Evolutionary conservation across 2,113 vertebrate species (phyloP).

Genomic region (Tympanuchus pallidicinctus): DNA sequence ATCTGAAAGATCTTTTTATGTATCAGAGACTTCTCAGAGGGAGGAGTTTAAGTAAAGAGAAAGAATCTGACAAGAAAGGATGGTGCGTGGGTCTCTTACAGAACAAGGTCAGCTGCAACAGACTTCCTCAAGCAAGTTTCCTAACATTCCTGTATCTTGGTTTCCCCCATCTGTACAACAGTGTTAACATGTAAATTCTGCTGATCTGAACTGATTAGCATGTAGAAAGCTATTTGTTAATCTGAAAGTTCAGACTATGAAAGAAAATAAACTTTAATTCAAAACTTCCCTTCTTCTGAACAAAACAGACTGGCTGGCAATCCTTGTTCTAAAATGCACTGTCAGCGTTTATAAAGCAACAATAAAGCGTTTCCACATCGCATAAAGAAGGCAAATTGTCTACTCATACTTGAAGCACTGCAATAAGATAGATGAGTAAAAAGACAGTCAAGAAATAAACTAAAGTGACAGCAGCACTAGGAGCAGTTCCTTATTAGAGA

Average conservation of each 20-base stretch:
- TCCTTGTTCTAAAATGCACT: not conserved
- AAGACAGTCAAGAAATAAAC: conserved; percentile 36
- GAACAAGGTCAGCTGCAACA: conserved; percentile 67
- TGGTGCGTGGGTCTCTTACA: conserved; percentile 61
- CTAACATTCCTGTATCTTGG: not conserved
- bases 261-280: conserved; percentile 39
- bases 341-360: conserved; percentile 41
- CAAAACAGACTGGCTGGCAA: conserved; percentile 6
- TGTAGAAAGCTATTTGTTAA: conserved; percentile 30
- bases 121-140: conserved; percentile 64
- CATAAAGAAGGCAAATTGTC: conserved; percentile 60
- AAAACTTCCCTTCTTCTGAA: not conserved
- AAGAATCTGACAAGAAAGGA: conserved; percentile 58
- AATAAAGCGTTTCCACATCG: conserved; percentile 41
- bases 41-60: conserved; percentile 34
- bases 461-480: not conserved
- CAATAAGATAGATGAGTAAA: conserved; percentile 45
- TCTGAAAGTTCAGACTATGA: conserved; percentile 7
- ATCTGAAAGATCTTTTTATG: conserved; percentile 53
- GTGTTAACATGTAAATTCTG: conserved; percentile 31
- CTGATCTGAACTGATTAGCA: conserved; percentile 59
- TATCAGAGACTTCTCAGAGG: not conserved
- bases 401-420: conserved; percentile 61
- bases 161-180: conserved; percentile 67
- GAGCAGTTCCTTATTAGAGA: conserved; percentile 27